A percentile compares a stretch with the other conserved stretches of the same genome.
phyloP scores from a whole-genome alignment of 2,113 vertebrate species.

The Carlito syrichta region DNA sequence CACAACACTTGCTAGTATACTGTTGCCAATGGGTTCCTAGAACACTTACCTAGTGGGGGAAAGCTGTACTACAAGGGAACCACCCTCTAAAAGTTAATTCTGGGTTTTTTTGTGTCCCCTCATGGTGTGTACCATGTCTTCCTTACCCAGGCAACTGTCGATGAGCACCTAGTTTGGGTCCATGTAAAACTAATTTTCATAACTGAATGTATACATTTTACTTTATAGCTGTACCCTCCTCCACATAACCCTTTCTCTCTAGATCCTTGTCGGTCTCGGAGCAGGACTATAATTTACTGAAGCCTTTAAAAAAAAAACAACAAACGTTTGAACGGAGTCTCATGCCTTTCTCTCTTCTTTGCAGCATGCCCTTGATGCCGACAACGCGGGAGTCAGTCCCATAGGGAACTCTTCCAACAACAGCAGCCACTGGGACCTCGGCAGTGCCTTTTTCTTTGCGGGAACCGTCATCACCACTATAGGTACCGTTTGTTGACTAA shows the following conservation, averaged over 20 bases:
- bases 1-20: too few relatives aligned
- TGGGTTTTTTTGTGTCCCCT: too few relatives aligned
- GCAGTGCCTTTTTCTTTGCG: constrained; percentile 98
- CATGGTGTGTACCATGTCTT: too few relatives aligned
- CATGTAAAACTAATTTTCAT: neutral
- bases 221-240: neutral
- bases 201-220: neutral
- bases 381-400: constrained; percentile 94
- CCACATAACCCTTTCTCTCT: neutral
- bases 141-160: too few relatives aligned
- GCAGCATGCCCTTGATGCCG: constrained; percentile 94
- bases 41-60: too few relatives aligned
- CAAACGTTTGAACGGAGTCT: neutral
- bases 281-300: neutral
- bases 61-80: too few relatives aligned
- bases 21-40: too few relatives aligned
- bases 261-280: neutral
- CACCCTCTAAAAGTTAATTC: too few relatives aligned
- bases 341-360: constrained; percentile 54
- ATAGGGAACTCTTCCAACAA: constrained; percentile 91
- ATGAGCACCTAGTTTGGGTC: too few relatives aligned
- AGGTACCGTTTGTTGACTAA: constrained; percentile 81
- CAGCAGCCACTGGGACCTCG: constrained; percentile 96
- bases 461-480: constrained; percentile 99
- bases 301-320: neutral